Percentiles rank a stretch among this genome's conserved stretches.
phyloP scores from a whole-genome alignment of 1,140 invertebrate species.

The Trichonephila inaurata region DNA sequence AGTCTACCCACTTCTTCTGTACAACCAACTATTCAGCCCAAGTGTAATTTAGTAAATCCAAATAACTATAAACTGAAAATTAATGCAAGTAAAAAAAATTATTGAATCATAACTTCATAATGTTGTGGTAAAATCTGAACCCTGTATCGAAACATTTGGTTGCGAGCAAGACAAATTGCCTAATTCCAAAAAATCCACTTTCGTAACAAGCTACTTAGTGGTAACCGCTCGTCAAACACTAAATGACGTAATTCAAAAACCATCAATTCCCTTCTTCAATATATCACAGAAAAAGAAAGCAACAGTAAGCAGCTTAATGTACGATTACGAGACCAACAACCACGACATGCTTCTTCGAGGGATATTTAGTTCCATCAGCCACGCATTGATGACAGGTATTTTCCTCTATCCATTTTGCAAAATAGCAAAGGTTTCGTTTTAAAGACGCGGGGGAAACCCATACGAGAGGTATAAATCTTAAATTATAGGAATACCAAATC shows the following conservation, averaged over 20 bases:
- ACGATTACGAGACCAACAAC: not conserved
- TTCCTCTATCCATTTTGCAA: conserved; percentile 15
- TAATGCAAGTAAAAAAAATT: no score
- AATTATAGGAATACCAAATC: conserved; percentile 33
- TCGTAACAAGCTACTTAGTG: not conserved
- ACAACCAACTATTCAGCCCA: no score
- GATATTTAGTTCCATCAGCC: conserved; percentile 34
- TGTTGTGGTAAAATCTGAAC: no score
- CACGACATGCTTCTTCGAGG: not conserved
- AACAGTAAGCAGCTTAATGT: not conserved
- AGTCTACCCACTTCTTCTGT: no score
- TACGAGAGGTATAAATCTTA: not conserved
- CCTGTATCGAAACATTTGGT: no score
- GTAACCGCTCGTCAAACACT: no score
- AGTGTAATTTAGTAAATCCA: no score
- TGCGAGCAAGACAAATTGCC: no score
- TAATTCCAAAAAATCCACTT: not conserved
- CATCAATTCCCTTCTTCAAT: not conserved
- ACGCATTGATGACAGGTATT: not conserved
- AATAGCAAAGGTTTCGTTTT: not conserved
- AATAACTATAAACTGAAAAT: no score
- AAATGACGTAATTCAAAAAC: no score
- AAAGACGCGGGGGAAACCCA: not conserved
- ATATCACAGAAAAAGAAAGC: not conserved
- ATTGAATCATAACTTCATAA: no score